Evolutionary conservation across 2,113 vertebrate species (phyloP), one percentile per base, ranked within the genome.

Genomic region (Rhinopithecus roxellana): DNA sequence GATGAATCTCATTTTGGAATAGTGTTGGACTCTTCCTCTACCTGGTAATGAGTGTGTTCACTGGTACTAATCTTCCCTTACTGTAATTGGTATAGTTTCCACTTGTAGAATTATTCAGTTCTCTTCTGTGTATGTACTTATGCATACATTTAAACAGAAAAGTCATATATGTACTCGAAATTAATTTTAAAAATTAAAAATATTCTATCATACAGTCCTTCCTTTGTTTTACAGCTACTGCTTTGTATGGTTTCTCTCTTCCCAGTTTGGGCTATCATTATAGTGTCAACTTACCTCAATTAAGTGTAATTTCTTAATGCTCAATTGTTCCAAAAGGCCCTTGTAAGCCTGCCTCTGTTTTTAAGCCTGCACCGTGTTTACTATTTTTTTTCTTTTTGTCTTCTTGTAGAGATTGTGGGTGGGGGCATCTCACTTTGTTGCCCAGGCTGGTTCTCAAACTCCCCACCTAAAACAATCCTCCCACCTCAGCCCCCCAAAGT

Each of bases 141-240:
- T 27, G 12, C 61, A 32, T 64, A 64, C 27, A 64, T 64, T 64
- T 64, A 64, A 64, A 83, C 18, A 48, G 25, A 90, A 70, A 87
- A 82, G 5, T 57, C 40, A 43, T 20, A 40, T 40, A 8, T 93
- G 9, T 87, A 72, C 61, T 48, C 93, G 40, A 93, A 86, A 90
- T 88, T 69, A 81, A 75, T 89, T 82, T 72, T 69, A 30, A 83
- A 90, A 67, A 92, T 82, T 52, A 70, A 95, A 82, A 94, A 61
- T 35, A 93, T 74, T 74, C 38, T 78, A 79, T 57, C 57, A 78
- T 67, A 67, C 10, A 48, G 45, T 48, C 16, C 27, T 86, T 89
- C 32, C 88, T 80, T 94, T 81, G 59, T 83, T 88, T 90, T 93
- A 89, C 8, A 75, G 32, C 61, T 90, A 89, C 30, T 74, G 8